Base-by-base conservation (phyloP, 2,113 vertebrate genomes). In the Perognathus longimembris region DNA sequence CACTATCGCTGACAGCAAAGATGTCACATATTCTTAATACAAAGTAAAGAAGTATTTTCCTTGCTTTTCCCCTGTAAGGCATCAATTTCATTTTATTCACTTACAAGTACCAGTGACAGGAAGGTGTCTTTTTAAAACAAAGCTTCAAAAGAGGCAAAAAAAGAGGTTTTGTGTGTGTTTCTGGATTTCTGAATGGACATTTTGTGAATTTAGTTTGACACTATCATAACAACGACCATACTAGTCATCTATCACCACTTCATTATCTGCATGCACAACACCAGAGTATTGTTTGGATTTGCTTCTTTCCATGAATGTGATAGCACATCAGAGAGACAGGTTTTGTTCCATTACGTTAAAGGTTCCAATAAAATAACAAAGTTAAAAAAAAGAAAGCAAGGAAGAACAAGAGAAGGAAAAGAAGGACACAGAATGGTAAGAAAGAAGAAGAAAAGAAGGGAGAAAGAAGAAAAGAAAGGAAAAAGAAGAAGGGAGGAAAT, bases 1-100 rank as follows among this genome's bases (percentile, higher is more conserved):
- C 95, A 96, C 67, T 89, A 75, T 91, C 95, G 85, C 96, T 97
- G 97, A 98, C 97, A 98, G 97, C 97, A 91, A 97, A 95, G 98
- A 97, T 98, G 97, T 98, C 97, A 98, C 54, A 9, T 90, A 97
- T 85, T 98, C 97, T 96, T 97, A 97, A 97, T 82, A 97, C 97
- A 98, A 97, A 98, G 97, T 97, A 97, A 96, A 97, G 96, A 95
- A 96, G 97, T 97, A 97, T 98, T 97, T 97, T 96, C 96, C 95
- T 85, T 96, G 50, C 97, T 97, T 97, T 95, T 80, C 88, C 74
- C 87, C 70, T 95, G 93, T 97, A 96, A 98, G 95, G 81, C 97
- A 97, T 98, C 97, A 88, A 93, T 97, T 98, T 97, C 97, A 98
- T 97, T 97, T 96, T 98, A 97, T 97, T 93, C 88, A 96, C 95